Base-by-base conservation (phyloP, 1,140 invertebrate species). In the Cotesia chilonis region DNA sequence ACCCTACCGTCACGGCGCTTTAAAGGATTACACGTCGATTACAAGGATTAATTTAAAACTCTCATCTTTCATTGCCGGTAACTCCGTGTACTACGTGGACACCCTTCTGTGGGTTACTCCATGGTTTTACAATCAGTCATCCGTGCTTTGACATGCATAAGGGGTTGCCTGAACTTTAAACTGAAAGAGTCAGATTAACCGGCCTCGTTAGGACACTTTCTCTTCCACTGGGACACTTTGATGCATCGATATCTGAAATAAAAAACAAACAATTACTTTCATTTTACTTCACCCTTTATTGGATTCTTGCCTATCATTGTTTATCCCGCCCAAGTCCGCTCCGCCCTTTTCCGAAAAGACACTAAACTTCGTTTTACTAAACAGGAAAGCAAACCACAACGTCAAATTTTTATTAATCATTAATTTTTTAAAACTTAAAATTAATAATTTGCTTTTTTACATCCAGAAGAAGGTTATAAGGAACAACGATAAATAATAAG, bases 121-220 rank as follows among this genome's bases (percentile, higher is more conserved):
- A 87, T 87, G 85, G 85, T 87, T 87, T 87, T 82, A 84, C 85
- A 86, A 87, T 87, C 85, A 87, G 84, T 87, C 85, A 87, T 78
- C 84, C 85, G 77, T 87, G 84, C 84, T 87, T 78, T 87, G 86
- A 87, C 86, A 87, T 79, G 75, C 70, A 79, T 80, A 82, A 86
- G 81, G 83, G 83, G 81, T 83, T 82, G 79, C 68, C 69, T 66
- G 68, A 77, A 75, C 14, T 55, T 85, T 84, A 28, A 28, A 28
- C 28, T 28, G 80, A 77, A 70, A 82, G 83, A 85, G 86, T 82
- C 84, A 83, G 85, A 87, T 87, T 86, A 87, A 60, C 68, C 73
- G 72, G 59, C 51, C 12, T 63, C 67, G 65, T 74, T 14, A 67
- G 7, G 63, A 65, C 47, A 10, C 55, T 28, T 17, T 17, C 28